Conservation (phyloP, 2,797 vertebrate genomes). For the Eulemur mongoz region DNA sequence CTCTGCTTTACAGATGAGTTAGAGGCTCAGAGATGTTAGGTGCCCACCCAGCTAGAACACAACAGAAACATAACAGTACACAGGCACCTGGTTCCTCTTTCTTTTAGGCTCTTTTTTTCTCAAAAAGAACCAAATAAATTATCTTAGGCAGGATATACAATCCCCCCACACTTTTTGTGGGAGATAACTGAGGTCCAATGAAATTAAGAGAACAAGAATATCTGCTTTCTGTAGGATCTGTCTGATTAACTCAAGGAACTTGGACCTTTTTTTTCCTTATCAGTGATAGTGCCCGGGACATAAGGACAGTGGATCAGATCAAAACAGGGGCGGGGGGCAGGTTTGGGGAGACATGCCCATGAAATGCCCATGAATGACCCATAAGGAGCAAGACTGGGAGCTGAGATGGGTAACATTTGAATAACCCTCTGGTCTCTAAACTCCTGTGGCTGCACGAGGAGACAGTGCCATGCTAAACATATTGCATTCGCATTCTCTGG, state of each 20-base stretch:
- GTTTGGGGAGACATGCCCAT: too few relatives aligned
- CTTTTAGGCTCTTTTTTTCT: neutral
- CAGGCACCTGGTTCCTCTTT: neutral
- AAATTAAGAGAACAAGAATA: neutral
- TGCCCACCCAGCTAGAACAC: accelerated
- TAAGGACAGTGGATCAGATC: neutral
- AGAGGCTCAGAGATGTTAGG: neutral
- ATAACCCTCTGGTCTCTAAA: accelerated
- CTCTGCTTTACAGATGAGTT: neutral
- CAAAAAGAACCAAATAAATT: neutral
- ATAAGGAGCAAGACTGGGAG: neutral
- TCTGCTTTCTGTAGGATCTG: neutral
- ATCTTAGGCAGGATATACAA: neutral
- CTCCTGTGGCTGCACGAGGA: neutral
- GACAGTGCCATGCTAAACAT: accelerated
- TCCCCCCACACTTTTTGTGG: neutral
- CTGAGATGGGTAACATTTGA: neutral
- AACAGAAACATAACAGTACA: neutral
- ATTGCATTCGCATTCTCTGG: neutral
- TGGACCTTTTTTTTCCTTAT: neutral
- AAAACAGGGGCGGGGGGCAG: neutral
- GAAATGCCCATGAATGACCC: neutral
- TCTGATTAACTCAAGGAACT: neutral
- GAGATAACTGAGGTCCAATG: neutral
- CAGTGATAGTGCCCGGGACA: neutral